Evolutionary conservation across 1,140 invertebrate genomes (phyloP).

Genomic region (Ptiloglossa arizonensis): DNA sequence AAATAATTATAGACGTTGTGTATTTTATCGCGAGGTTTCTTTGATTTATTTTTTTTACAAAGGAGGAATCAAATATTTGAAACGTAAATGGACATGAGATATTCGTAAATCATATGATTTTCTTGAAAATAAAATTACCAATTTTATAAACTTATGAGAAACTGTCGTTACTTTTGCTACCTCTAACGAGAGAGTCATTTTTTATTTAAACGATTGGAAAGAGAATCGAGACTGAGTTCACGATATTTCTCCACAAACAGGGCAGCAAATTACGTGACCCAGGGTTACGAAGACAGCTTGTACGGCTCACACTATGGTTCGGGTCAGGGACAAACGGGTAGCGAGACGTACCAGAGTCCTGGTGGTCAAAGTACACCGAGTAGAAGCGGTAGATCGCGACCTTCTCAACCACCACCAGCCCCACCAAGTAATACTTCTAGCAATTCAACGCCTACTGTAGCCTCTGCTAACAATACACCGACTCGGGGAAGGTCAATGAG

Average conservation of each 20-base stretch:
- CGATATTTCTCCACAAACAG: conserved; percentile 51
- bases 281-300: conserved; percentile 79
- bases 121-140: background rate
- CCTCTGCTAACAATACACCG: conserved; percentile 86
- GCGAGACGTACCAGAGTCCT: conserved; percentile 80
- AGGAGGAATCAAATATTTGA: too few relatives aligned
- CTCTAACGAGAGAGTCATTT: too few relatives aligned
- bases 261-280: conserved; percentile 73
- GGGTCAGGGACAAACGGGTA: conserved; percentile 76
- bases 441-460: conserved; percentile 86
- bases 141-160: conserved; percentile 3
- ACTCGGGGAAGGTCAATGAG: conserved; percentile 87
- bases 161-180: too few relatives aligned
- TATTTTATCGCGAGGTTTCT: too few relatives aligned
- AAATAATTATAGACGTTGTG: too few relatives aligned
- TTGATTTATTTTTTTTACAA: too few relatives aligned
- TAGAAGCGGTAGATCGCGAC: conserved; percentile 84
- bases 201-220: background rate
- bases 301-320: conserved; percentile 80
- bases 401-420: conserved; percentile 93
- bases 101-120: too few relatives aligned
- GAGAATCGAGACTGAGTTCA: background rate
- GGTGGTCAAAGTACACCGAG: conserved; percentile 84
- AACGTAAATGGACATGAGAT: too few relatives aligned
- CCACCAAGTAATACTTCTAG: conserved; percentile 88